Percentiles rank a stretch among this genome's conserved stretches.
These are phyloP conservation scores for Nomada flava DNA, from an alignment of 2,888 invertebrate genomes.

Conservation along the genomic window DNA sequence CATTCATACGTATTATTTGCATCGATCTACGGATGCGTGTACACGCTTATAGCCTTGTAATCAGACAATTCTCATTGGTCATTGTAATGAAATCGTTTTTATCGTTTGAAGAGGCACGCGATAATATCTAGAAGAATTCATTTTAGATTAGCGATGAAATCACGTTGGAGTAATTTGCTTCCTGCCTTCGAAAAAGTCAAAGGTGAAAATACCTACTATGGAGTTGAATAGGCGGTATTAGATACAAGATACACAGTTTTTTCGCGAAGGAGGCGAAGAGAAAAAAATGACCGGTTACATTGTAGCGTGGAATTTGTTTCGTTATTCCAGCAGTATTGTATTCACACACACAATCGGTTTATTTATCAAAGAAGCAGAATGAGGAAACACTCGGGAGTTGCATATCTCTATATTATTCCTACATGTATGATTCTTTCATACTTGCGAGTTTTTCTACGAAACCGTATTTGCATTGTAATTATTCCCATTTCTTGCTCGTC, in stretches of 20 bases:
- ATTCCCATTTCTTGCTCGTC: conserved; percentile 11
- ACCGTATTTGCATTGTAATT: conserved; percentile 47
- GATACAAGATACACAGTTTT: not conserved
- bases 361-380: not conserved
- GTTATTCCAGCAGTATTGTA: too few species aligned
- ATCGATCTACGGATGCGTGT: conserved; percentile 11
- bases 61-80: conserved; percentile 2
- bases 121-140: not conserved
- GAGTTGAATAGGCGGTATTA: not conserved
- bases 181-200: not conserved
- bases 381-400: not conserved
- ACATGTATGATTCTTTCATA: conserved; percentile 19
- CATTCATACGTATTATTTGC: conserved; percentile 18
- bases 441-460: conserved; percentile 30
- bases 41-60: conserved; percentile 20
- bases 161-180: not conserved
- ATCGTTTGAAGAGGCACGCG: not conserved
- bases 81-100: conserved; percentile 17
- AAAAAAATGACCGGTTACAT: not conserved
- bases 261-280: not conserved
- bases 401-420: conserved; percentile 15
- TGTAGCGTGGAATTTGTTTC: too few species aligned
- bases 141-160: not conserved
- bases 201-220: not conserved
- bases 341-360: conserved; percentile 5